Conservation (phyloP, 1,140 invertebrate genomes). For the Tetraneura akinire region DNA sequence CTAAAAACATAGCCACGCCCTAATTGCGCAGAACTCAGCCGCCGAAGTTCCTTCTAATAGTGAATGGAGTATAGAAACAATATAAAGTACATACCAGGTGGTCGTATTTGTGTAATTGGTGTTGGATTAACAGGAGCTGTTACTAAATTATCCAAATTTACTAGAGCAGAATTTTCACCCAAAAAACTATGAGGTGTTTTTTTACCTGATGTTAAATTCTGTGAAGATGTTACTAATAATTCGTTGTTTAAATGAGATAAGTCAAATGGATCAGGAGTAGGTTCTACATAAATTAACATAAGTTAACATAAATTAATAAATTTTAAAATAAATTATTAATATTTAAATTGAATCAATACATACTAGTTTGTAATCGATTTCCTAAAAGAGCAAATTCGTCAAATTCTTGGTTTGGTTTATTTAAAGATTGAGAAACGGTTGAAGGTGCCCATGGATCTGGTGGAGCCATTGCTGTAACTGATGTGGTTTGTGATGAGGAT, state of each 20-base stretch:
- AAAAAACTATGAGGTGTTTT: slow-evolving; percentile 91
- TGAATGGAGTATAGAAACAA: no score
- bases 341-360: not conserved
- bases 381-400: slow-evolving; percentile 48
- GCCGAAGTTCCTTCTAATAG: no score
- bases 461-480: slow-evolving; percentile 49
- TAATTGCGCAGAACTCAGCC: no score
- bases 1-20: no score
- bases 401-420: slow-evolving; percentile 37
- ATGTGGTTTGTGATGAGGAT: slow-evolving; percentile 37
- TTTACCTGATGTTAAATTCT: slow-evolving; percentile 60
- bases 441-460: slow-evolving; percentile 58
- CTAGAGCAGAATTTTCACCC: slow-evolving; percentile 89
- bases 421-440: slow-evolving; percentile 45
- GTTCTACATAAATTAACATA: slow-evolving; percentile 26
- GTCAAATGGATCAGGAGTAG: slow-evolving; percentile 69
- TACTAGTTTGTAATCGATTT: slow-evolving; percentile 46
- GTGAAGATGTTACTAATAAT: slow-evolving; percentile 58
- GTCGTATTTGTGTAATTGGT: slow-evolving; percentile 53
- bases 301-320: slow-evolving; percentile 56
- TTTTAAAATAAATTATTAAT: slow-evolving; percentile 49
- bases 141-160: slow-evolving; percentile 93
- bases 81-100: slow-evolving; percentile 52
- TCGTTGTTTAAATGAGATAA: slow-evolving; percentile 66
- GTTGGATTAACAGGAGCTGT: slow-evolving; percentile 60